Base-by-base conservation (phyloP, 2,888 invertebrate species). In the Liodrosophila aerea region DNA sequence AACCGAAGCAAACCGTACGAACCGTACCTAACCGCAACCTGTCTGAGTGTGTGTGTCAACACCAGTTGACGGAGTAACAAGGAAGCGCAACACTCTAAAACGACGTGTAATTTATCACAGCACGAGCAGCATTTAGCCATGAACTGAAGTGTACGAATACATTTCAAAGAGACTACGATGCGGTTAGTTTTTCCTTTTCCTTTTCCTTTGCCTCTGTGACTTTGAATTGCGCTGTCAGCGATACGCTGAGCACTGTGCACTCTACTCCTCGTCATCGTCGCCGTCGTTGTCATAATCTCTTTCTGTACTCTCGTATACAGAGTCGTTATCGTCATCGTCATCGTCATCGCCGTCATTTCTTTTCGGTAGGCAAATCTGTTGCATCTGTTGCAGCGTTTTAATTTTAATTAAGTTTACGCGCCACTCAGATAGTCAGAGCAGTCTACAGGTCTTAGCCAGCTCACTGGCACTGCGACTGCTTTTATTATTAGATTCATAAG, bases 11-110 rank as follows among this genome's bases (percentile, higher is more conserved):
- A 3, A 9, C 15, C 12, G 8, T 3, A 11, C 7, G 13, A 34
- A 13, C 12, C 12, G 13, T 12, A 22, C 12, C 46, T 40, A 51
- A 50, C 41, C 61, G 47, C 16, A 43, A 13, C 15, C 47, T 37
- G 40, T 27, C 11, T 40, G 11, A 9, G 27, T 41, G 27, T 56
- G 49, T 76, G 67, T 83, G 85, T 83, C 85, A 81, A 85, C 81
- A 81, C 81, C 76, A 76, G 73, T 73, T 75, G 75, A 76, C 76
- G 76, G 85, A 87, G 88, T 87, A 87, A 87, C 87, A 86, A 87
- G 87, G 88, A 88, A 88, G 87, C 87, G 85, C 84, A 88, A 88
- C 86, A 86, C 86, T 78, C 77, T 76, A 70, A 87, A 88, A 83
- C 73, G 82, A 84, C 85, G 77, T 86, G 78, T 77, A 87, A 87